Evolutionary conservation across 2,797 vertebrate species (phyloP).

Genomic region (Loris lydekkerianus): DNA sequence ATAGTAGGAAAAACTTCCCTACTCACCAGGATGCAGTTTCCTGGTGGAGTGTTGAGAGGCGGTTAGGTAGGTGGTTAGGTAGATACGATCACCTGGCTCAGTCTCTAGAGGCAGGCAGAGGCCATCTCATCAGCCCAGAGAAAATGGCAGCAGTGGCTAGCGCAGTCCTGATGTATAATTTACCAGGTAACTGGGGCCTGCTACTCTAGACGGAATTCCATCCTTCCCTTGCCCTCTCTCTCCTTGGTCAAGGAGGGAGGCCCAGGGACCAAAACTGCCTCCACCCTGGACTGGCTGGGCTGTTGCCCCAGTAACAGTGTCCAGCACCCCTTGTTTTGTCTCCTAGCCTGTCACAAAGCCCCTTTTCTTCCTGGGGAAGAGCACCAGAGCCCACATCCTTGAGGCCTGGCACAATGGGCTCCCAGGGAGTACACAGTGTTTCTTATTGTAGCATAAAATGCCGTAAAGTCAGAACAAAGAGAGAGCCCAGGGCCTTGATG

Average conservation of each 20-base stretch:
- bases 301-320: slow-evolving; percentile 61
- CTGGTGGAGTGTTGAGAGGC: neutral
- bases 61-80: neutral
- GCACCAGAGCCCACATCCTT: slow-evolving; percentile 57
- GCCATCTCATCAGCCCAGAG: neutral
- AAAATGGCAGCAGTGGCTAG: neutral
- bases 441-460: slow-evolving; percentile 65
- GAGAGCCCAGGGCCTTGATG: slow-evolving; percentile 60
- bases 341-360: slow-evolving; percentile 70
- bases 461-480: slow-evolving; percentile 77
- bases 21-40: neutral
- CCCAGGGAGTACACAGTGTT: slow-evolving; percentile 75
- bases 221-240: neutral
- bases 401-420: slow-evolving; percentile 77
- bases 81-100: neutral
- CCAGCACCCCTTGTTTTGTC: slow-evolving; percentile 60
- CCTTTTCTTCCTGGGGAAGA: slow-evolving; percentile 49
- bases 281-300: neutral
- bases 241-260: neutral
- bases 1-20: neutral
- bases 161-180: neutral
- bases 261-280: neutral
- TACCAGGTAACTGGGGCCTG: neutral
- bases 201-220: slow-evolving; percentile 30
- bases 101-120: neutral